Evolutionary conservation across 2,888 invertebrate genomes (phyloP), one percentile per base, ranked within the genome.

Genomic region (Drosophila buzzatii): DNA sequence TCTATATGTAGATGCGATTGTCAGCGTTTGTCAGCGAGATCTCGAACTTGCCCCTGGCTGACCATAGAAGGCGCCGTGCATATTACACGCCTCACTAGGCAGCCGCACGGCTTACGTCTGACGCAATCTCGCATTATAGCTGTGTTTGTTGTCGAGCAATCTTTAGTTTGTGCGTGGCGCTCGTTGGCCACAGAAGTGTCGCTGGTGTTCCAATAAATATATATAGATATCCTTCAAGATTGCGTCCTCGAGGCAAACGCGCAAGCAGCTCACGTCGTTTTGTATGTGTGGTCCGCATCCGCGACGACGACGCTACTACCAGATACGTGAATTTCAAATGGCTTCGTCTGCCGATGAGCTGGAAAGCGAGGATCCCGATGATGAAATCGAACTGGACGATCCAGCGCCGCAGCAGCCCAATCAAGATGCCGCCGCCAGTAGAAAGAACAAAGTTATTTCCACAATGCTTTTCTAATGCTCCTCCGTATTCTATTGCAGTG

Each of bases 401-500:
- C 65, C 71, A 2, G 44, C 39, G n/a, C 27, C 72, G 14, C 72
- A 59, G 33, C 73, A 59, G 33, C 31, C 68, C 42, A 65, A 37
- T 33, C 47, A 65, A 68, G 77, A 76, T 61, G 52, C 20, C 16
- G 33, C 51, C 18, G 16, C 18, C 51, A 70, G 89, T 90, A 89
- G 65, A 72, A 57, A 45, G 37, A 31, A 23, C 1, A 23, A 1
- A n/a, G 3, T n/a, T 3, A 8, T 7, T 44, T 12, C 10, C 5
- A 10, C 16, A 8, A 10, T 18, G 27, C 10, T 23, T 23, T 35
- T 49, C 33, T 49, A 62, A 53, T 66, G 18, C 51, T 62, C n/a
- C 53, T 53, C 44, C 31, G 1, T 9, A 20, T 52, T 67, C 35
- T 31, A 12, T 84, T 89, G 58, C 85, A 97, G 97, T 97, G 77